phyloP scores from a whole-genome alignment of 2,113 vertebrate genomes.

The Noctilio leporinus region DNA sequence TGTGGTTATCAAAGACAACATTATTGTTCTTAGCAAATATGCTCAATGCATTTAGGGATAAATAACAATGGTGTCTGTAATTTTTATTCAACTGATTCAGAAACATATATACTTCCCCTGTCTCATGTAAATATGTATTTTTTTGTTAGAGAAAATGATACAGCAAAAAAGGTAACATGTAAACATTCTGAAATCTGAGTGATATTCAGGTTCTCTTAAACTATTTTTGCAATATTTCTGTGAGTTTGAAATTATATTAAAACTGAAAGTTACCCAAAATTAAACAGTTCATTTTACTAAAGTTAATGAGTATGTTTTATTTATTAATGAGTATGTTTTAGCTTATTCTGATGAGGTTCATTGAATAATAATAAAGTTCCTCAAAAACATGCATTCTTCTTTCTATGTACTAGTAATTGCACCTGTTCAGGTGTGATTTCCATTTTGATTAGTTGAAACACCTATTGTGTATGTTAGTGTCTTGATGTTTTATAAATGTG shows the following conservation, averaged over 20 bases:
- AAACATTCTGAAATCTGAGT: neutral
- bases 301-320: neutral
- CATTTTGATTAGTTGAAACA: neutral
- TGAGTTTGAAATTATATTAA: neutral
- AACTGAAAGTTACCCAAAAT: neutral
- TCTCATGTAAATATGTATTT: neutral
- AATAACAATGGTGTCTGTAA: neutral
- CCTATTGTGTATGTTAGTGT: neutral
- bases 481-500: neutral
- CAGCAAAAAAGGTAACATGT: neutral
- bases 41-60: neutral
- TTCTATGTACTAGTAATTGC: neutral
- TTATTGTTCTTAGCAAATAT: neutral
- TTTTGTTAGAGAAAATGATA: neutral
- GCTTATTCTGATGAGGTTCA: neutral
- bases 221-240: neutral
- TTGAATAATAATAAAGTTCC: neutral
- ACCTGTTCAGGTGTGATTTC: neutral
- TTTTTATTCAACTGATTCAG: neutral
- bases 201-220: neutral
- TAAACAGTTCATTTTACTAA: neutral
- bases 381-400: neutral
- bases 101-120: neutral
- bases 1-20: neutral
- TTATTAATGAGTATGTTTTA: neutral